Conservation (phyloP, 2,797 vertebrate species). For the Clarias platycephalus region DNA sequence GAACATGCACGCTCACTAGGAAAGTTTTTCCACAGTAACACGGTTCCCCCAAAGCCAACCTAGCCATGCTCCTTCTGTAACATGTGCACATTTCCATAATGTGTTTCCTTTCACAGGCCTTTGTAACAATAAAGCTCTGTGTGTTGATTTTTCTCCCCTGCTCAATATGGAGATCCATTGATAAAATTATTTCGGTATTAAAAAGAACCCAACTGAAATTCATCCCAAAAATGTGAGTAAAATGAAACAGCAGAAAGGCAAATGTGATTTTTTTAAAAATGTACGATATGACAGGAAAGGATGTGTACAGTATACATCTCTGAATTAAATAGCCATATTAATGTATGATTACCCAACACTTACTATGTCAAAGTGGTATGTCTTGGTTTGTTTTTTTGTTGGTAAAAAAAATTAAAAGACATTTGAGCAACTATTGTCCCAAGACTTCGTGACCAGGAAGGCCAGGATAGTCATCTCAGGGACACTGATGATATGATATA, state of each 20-base stretch:
- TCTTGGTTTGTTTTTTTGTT: conserved; percentile 27
- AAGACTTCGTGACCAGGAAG: conserved; percentile 16
- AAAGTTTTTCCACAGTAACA: conserved; percentile 29
- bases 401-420: not conserved
- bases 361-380: conserved; percentile 34
- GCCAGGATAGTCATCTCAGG: too few relatives aligned
- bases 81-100: conserved; percentile 43
- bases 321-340: conserved; percentile 27
- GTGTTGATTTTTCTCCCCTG: not conserved
- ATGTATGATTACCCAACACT: conserved; percentile 29
- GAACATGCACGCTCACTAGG: conserved; percentile 27
- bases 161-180: not conserved
- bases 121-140: conserved; percentile 43
- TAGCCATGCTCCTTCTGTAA: not conserved
- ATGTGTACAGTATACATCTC: conserved; percentile 11
- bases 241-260: not conserved
- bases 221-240: not conserved
- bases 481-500: too few relatives aligned
- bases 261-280: conserved; percentile 16
- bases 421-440: conserved; percentile 18
- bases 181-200: not conserved
- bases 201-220: not conserved
- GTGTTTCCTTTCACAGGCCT: conserved; percentile 48
- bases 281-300: conserved; percentile 28
- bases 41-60: conserved; percentile 10